Conservation (phyloP, 2,888 invertebrate species). For the Linnaemya tessellans region DNA sequence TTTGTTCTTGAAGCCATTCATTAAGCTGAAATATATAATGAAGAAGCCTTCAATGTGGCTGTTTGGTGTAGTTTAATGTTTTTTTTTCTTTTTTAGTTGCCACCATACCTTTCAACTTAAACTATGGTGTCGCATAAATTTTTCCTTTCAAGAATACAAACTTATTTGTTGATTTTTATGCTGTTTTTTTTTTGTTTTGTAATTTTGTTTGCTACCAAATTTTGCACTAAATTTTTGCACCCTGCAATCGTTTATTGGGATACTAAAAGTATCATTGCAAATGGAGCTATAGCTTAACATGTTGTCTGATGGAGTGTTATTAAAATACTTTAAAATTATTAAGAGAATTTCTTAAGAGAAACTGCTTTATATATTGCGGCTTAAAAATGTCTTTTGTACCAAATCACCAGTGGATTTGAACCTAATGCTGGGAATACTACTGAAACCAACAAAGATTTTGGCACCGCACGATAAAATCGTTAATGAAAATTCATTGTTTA, state of each 20-base stretch:
- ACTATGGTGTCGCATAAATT: slow-evolving; percentile 69
- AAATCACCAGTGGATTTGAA: no score
- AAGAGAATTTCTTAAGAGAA: no score
- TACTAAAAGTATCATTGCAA: neutral
- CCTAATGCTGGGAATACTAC: no score
- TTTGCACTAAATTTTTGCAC: slow-evolving; percentile 51
- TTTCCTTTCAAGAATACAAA: slow-evolving; percentile 62
- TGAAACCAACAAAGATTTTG: no score
- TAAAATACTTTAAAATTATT: no score
- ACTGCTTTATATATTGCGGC: no score
- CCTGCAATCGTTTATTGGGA: neutral
- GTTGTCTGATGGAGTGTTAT: no score
- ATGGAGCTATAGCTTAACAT: no score
- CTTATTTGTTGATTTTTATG: slow-evolving; percentile 27
- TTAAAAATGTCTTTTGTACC: no score
- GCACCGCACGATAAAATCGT: no score
- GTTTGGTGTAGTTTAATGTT: neutral
- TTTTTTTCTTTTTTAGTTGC: slow-evolving; percentile 21
- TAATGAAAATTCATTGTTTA: no score
- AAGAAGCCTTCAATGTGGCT: slow-evolving; percentile 10
- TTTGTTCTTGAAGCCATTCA: neutral
- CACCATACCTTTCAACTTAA: slow-evolving; percentile 45
- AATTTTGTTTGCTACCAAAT: slow-evolving; percentile 39
- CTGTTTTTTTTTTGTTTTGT: slow-evolving; percentile 12
- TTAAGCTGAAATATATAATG: slow-evolving; percentile 15